Conservation (phyloP, 2,113 vertebrate genomes). For the Nyctibius bracteatus region DNA sequence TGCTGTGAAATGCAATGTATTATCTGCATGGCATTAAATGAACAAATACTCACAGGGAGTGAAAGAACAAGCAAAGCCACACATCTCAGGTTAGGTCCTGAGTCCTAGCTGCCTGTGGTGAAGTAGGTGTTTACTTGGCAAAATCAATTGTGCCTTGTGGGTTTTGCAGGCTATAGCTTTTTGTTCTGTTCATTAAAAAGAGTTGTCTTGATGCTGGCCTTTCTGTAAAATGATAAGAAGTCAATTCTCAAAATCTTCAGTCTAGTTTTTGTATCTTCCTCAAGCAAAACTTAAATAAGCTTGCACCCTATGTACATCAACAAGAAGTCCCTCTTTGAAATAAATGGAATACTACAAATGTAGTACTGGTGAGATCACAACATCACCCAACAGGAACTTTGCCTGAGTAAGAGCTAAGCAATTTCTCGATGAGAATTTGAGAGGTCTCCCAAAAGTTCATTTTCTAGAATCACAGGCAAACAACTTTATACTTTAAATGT, state of each 20-base stretch:
- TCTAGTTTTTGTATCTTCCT: background rate
- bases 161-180: background rate
- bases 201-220: background rate
- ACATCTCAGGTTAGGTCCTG: background rate
- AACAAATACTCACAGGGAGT: constrained; percentile 24
- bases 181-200: background rate
- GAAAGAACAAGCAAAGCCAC: constrained; percentile 18
- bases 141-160: background rate
- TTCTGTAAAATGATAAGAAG: background rate
- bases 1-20: constrained; percentile 61
- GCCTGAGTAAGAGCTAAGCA: background rate
- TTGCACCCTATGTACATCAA: background rate
- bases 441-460: background rate
- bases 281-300: background rate
- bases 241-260: background rate
- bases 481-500: background rate
- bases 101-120: background rate
- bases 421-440: background rate
- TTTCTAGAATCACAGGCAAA: background rate
- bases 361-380: background rate
- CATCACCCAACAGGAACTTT: background rate
- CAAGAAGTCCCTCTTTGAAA: background rate
- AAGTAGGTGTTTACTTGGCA: background rate
- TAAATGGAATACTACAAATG: background rate
- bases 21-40: constrained; percentile 56